phyloP scores from a whole-genome alignment of 2,113 vertebrate species.

The Rhombomys opimus region DNA sequence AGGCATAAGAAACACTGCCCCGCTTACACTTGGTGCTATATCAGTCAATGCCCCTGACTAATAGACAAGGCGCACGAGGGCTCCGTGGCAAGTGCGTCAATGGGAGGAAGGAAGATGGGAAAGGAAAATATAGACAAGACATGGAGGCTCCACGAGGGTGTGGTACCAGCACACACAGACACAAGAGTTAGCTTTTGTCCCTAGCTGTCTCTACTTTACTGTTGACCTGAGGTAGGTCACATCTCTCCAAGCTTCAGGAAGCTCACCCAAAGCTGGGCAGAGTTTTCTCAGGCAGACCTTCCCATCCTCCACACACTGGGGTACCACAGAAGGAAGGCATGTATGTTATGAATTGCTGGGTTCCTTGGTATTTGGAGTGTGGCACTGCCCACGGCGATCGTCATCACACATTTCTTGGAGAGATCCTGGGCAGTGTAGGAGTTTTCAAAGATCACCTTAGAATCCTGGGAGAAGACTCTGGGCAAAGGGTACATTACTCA shows the following conservation, averaged over 20 bases:
- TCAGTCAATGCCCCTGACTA: not conserved
- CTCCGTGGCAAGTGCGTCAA: slow-evolving; percentile 46
- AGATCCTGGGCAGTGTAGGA: not conserved
- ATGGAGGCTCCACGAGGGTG: not conserved
- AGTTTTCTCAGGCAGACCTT: not conserved
- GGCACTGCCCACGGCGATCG: not conserved
- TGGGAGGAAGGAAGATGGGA: slow-evolving; percentile 47
- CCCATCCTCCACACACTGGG: rapidly evolving
- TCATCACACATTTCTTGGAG: not conserved
- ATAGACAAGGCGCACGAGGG: not conserved
- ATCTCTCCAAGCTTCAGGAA: not conserved
- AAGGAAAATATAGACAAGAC: slow-evolving; percentile 31
- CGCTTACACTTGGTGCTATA: not conserved
- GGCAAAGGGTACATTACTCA: not conserved
- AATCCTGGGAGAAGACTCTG: not conserved
- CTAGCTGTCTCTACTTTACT: not conserved
- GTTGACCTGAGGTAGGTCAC: not conserved
- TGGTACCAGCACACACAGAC: not conserved
- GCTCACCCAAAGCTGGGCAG: not conserved
- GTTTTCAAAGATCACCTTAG: too few relatives aligned
- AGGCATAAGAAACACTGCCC: not conserved
- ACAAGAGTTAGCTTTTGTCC: not conserved
- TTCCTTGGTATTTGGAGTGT: not conserved
- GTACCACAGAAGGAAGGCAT: too few relatives aligned
- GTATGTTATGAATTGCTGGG: not conserved